These are phyloP conservation scores for Sternotherus odoratus DNA, from an alignment of 2,797 vertebrate species.

Conservation along the genomic window DNA sequence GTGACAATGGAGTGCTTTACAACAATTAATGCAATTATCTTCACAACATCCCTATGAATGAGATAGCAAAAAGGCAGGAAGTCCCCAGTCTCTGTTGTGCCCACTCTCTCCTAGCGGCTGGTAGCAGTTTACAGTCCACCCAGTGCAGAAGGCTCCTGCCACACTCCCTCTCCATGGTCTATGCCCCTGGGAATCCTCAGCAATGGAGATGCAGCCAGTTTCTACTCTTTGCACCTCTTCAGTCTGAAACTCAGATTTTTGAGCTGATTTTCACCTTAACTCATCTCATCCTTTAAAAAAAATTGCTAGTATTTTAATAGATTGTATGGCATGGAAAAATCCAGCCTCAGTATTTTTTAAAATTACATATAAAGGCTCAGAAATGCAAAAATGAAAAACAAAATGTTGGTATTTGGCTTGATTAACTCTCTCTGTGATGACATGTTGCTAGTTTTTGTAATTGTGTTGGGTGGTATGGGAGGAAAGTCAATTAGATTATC, in stretches of 20 bases:
- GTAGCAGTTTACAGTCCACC: background rate
- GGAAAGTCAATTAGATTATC: background rate
- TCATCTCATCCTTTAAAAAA: background rate
- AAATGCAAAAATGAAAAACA: constrained; percentile 11
- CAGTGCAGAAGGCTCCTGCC: background rate
- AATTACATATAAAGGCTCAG: background rate
- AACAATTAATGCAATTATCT: background rate
- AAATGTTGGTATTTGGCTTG: background rate
- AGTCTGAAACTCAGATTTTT: background rate
- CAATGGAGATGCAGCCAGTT: background rate
- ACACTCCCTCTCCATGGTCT: background rate
- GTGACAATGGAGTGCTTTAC: background rate
- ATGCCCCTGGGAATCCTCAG: background rate
- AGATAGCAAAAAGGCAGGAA: background rate
- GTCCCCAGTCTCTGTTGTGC: background rate
- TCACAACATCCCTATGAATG: background rate
- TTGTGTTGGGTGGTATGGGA: background rate
- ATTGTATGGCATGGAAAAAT: constrained; percentile 20
- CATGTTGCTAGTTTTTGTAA: constrained; percentile 22
- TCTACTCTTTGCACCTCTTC: background rate
- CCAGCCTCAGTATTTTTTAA: background rate
- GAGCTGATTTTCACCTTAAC: constrained; percentile 23
- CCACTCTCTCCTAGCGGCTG: background rate
- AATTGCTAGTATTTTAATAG: background rate
- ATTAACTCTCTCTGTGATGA: constrained; percentile 21